Percentiles rank a stretch among this genome's conserved stretches.
phyloP scores from a whole-genome alignment of 2,797 vertebrate genomes.

The Clarias laeviceps region DNA sequence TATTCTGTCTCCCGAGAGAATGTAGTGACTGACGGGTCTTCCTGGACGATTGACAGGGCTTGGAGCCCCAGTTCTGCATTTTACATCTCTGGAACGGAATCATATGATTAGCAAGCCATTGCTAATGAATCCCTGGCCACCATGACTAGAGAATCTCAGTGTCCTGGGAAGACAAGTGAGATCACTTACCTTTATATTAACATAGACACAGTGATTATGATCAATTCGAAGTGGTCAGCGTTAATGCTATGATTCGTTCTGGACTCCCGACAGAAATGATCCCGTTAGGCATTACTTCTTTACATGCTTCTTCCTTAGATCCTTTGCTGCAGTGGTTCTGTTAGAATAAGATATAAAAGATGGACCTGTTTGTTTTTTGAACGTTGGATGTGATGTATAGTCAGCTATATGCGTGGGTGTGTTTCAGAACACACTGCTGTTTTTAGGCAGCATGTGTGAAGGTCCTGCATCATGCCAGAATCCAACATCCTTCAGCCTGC shows the following conservation, averaged over 20 bases:
- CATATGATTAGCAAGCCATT: slow-evolving; percentile 48
- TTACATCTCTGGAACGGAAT: slow-evolving; percentile 50
- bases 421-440: background rate
- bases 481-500: slow-evolving; percentile 17
- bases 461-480: slow-evolving; percentile 14
- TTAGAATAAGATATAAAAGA: background rate
- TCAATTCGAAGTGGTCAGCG: background rate
- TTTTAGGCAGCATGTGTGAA: slow-evolving; percentile 9
- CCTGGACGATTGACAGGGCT: slow-evolving; percentile 70
- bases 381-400: slow-evolving; percentile 14
- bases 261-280: slow-evolving; percentile 10
- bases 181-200: slow-evolving; percentile 34
- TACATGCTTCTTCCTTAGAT: slow-evolving; percentile 31
- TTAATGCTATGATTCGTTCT: background rate
- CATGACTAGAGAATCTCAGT: slow-evolving; percentile 29
- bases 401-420: slow-evolving; percentile 2
- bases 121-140: slow-evolving; percentile 59
- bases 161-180: slow-evolving; percentile 36
- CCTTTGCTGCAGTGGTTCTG: slow-evolving; percentile 10
- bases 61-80: slow-evolving; percentile 47
- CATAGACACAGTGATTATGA: slow-evolving; percentile 12
- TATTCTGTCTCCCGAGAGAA: slow-evolving; percentile 35
- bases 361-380: slow-evolving; percentile 10
- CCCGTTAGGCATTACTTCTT: slow-evolving; percentile 41
- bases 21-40: slow-evolving; percentile 65